Percentiles rank a stretch among this genome's conserved stretches.
Conservation (phyloP, 2,113 vertebrate species). For the Camelus dromedarius region DNA sequence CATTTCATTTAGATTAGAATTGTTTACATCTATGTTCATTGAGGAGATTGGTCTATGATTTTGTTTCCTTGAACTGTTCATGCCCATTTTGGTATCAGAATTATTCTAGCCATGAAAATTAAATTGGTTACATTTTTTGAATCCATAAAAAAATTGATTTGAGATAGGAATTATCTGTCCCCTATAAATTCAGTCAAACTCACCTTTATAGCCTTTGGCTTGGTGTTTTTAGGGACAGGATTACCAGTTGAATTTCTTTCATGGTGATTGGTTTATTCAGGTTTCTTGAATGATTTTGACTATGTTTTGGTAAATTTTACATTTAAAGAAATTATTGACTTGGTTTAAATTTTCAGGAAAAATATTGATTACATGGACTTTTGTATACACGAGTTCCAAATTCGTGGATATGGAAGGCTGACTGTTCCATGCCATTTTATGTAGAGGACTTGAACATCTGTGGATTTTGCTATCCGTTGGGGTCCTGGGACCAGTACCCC, state of each 20-base stretch:
- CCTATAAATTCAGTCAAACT: not conserved
- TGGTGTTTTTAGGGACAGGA: not conserved
- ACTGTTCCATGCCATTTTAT: not conserved
- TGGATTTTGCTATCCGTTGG: not conserved
- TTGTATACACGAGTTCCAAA: not conserved
- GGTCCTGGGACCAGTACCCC: not conserved
- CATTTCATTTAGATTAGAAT: slow-evolving; percentile 1
- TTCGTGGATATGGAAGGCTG: not conserved
- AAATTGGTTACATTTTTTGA: not conserved
- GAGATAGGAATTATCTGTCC: not conserved
- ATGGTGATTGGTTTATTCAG: not conserved
- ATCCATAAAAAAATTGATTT: not conserved
- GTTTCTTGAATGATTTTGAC: not conserved
- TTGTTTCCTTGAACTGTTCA: not conserved
- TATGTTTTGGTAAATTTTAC: not conserved
- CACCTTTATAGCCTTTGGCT: not conserved
- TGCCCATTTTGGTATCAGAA: not conserved
- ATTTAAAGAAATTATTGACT: not conserved
- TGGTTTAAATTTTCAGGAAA: not conserved
- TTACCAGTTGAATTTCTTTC: not conserved
- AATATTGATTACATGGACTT: not conserved
- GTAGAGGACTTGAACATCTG: not conserved
- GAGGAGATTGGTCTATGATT: not conserved
- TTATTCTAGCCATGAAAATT: not conserved
- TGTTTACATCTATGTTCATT: not conserved